Base-by-base conservation (phyloP, 1,140 invertebrate species). In the Zophobas morio region DNA sequence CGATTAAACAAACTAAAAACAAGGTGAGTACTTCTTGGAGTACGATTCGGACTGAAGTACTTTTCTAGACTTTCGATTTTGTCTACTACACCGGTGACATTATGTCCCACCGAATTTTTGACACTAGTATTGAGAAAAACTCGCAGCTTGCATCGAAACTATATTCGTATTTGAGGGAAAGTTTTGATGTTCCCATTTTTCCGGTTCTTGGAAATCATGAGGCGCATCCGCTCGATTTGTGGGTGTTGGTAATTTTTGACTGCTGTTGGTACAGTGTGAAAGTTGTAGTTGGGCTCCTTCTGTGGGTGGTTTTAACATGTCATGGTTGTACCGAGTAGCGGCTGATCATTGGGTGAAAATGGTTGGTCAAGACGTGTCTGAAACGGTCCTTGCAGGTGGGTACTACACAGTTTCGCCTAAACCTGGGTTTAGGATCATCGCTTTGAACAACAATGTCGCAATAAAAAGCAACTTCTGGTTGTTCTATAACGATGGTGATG, bases 161-260 rank as follows among this genome's bases (percentile, higher is more conserved):
- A 34, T 89, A 89, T 37, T 78, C 88, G 2, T 86, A 90, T 74
- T 87, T 96, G n/a, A 87, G 88, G 3, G 83, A 89, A 40, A 88
- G 89, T 37, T 93, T 96, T 78, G 87, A 92, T 54, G 91, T 90
- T 36, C 87, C 89, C 0, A 88, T 98, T 1, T 93, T 91, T 84
- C 91, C 93, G 1, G 89, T 92, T 56, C 85, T 98, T 54, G 96
- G 96, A 53, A 98, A 98, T 85, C 96, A 98, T 81, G 96, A 98
- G 87, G 89, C 94, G 46, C 91, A 95, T 86, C 96, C 96, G 1
- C 88, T 95, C 1, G 96, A 98, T 87, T 90, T 20, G 20, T 20
- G 20, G 92, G 93, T 96, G 88, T 5, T 54, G 4, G 32, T 3
- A 87, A 36, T 57, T 46, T 60, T 33, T 70, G 20, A 33, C 3